Evolutionary conservation across 2,113 vertebrate species (phyloP).

Genomic region (Clarias macrocephalus): DNA sequence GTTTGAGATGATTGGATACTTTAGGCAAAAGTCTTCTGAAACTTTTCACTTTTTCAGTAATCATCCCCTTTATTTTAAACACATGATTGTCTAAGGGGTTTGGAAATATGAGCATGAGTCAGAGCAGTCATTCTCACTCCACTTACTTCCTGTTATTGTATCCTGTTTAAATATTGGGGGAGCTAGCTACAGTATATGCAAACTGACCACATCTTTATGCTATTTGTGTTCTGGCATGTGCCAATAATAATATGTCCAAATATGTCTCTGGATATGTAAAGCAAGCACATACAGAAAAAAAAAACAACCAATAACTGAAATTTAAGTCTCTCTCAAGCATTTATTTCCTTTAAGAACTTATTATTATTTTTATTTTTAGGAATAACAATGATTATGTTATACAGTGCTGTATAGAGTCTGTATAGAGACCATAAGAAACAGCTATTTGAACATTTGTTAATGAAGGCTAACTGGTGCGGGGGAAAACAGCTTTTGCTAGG

Average conservation of each 20-base stretch:
- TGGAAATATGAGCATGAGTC: not conserved
- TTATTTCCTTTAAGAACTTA: not conserved
- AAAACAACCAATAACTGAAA: too few species aligned
- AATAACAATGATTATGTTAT: too few species aligned
- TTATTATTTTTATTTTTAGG: too few species aligned
- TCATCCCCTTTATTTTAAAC: not conserved
- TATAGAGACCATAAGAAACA: too few species aligned
- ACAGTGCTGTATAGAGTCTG: too few species aligned
- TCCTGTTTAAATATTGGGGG: not conserved
- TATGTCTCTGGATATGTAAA: not conserved
- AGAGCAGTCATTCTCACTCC: not conserved
- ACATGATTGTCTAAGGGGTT: not conserved
- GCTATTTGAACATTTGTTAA: too few species aligned
- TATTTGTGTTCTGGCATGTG: not conserved
- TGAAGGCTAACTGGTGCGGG: too few species aligned
- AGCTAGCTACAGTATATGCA: constrained; percentile 4
- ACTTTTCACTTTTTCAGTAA: not conserved
- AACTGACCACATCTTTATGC: constrained; percentile 19
- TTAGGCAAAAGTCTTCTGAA: not conserved
- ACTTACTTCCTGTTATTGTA: not conserved
- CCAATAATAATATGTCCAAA: not conserved
- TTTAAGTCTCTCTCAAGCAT: not conserved
- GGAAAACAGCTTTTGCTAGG: too few species aligned
- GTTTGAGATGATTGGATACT: not conserved
- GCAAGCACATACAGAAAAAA: not conserved